Conservation (phyloP, 2,797 vertebrate genomes). For the Taeniopygia guttata region DNA sequence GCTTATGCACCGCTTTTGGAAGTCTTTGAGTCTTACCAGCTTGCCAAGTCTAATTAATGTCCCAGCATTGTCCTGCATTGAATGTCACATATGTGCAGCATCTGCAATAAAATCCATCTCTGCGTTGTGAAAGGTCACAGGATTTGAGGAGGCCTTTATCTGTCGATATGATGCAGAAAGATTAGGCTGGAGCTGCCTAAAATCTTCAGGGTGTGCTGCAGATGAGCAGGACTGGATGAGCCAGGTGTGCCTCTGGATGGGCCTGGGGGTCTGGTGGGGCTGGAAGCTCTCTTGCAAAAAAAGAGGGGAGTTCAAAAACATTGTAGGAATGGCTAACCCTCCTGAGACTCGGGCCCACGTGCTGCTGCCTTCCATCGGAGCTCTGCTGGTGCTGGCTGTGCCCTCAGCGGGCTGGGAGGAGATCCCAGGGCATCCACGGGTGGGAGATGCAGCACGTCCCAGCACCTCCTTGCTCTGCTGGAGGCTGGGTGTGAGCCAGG, state of each 20-base stretch:
- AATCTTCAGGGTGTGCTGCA: background rate
- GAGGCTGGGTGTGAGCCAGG: background rate
- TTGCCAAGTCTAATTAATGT: background rate
- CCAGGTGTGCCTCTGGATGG: too few relatives aligned
- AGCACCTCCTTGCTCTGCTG: background rate
- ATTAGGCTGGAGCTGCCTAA: background rate
- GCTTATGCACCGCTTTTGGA: background rate
- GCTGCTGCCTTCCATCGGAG: background rate
- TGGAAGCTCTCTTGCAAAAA: background rate
- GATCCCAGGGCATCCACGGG: background rate
- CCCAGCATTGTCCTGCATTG: background rate
- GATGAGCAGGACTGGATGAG: background rate
- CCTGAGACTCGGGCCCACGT: rapidly evolving
- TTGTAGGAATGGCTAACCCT: background rate
- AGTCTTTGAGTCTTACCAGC: background rate
- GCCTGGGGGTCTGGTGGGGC: background rate
- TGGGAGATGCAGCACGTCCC: background rate
- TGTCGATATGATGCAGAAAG: background rate
- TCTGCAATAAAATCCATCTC: background rate
- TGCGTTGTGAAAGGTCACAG: rapidly evolving
- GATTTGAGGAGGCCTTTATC: background rate
- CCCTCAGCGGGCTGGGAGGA: background rate
- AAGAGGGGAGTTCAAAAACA: rapidly evolving
- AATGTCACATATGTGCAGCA: background rate
- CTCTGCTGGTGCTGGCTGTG: background rate